Conservation (phyloP, 35 echinoderm and acorn worm genomes). For the Heliocidaris erythrogramma region DNA sequence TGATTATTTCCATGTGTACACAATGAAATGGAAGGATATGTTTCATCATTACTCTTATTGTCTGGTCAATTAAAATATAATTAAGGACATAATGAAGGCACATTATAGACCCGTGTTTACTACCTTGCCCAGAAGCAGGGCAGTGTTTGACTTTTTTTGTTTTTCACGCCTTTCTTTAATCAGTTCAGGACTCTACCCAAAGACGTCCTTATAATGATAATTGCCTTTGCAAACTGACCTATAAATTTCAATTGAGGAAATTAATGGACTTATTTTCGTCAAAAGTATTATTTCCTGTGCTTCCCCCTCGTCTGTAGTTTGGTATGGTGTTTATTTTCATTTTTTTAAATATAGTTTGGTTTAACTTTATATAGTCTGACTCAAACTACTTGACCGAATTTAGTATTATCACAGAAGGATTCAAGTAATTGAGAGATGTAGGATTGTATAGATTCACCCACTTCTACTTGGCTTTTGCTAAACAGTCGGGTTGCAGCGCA, state of each 20-base stretch:
- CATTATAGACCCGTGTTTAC: not conserved
- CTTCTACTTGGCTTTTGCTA: too few relatives aligned
- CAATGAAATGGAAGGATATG: not conserved
- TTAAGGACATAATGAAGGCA: not conserved
- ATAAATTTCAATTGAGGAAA: slow-evolving; percentile 3
- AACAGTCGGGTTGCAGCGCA: too few relatives aligned
- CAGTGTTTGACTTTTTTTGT: not conserved
- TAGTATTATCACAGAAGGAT: not conserved
- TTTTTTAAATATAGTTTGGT: not conserved
- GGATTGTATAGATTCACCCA: too few relatives aligned
- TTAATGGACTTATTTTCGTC: not conserved
- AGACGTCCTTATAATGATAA: not conserved
- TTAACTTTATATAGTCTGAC: too few relatives aligned
- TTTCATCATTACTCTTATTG: not conserved
- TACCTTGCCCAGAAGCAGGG: not conserved
- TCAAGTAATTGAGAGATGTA: too few relatives aligned
- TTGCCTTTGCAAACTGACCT: not conserved
- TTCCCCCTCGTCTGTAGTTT: not conserved
- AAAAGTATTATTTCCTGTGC: not conserved
- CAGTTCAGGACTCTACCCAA: not conserved
- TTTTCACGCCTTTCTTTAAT: not conserved
- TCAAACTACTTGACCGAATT: not conserved
- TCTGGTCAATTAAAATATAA: not conserved
- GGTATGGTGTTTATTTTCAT: not conserved
- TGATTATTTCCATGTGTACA: not conserved